phyloP scores from a whole-genome alignment of 1,140 invertebrate species.

The Drosophila bifasciata region DNA sequence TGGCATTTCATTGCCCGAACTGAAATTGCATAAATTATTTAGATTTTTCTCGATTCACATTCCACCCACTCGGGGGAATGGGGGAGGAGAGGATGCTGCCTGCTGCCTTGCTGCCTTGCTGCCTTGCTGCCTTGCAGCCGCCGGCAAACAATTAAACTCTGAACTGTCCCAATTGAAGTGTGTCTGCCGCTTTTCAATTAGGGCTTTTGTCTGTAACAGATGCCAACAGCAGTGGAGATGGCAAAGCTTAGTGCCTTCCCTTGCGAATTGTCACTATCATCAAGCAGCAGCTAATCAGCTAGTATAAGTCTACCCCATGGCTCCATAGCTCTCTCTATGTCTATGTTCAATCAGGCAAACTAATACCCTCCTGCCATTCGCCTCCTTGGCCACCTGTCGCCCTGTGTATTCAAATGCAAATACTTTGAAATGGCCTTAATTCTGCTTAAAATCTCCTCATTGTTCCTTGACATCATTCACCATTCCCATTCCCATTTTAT shows the following conservation, averaged over 20 bases:
- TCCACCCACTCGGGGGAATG: not conserved
- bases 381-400: slow-evolving; percentile 23
- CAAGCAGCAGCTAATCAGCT: not conserved
- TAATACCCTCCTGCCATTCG: slow-evolving; percentile 50
- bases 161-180: slow-evolving; percentile 71
- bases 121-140: not conserved
- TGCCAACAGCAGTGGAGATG: slow-evolving; percentile 3
- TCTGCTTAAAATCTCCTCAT: slow-evolving; percentile 72
- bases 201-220: slow-evolving; percentile 27
- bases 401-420: slow-evolving; percentile 58
- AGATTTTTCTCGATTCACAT: slow-evolving; percentile 51
- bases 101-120: no score
- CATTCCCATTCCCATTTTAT: slow-evolving; percentile 13
- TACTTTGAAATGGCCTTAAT: slow-evolving; percentile 73
- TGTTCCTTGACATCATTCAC: slow-evolving; percentile 61
- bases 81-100: slow-evolving; percentile 1
- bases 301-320: not conserved
- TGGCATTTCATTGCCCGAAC: slow-evolving; percentile 50
- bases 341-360: slow-evolving; percentile 55
- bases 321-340: slow-evolving; percentile 18
- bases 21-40: slow-evolving; percentile 77
- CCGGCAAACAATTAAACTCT: slow-evolving; percentile 64
- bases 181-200: slow-evolving; percentile 60
- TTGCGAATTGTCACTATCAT: slow-evolving; percentile 14
- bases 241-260: slow-evolving; percentile 1